A percentile compares a stretch with the other conserved stretches of the same genome.
These are phyloP conservation scores for Silurus lanzhouensis DNA, from an alignment of 2,797 vertebrate genomes.

Conservation along the genomic window DNA sequence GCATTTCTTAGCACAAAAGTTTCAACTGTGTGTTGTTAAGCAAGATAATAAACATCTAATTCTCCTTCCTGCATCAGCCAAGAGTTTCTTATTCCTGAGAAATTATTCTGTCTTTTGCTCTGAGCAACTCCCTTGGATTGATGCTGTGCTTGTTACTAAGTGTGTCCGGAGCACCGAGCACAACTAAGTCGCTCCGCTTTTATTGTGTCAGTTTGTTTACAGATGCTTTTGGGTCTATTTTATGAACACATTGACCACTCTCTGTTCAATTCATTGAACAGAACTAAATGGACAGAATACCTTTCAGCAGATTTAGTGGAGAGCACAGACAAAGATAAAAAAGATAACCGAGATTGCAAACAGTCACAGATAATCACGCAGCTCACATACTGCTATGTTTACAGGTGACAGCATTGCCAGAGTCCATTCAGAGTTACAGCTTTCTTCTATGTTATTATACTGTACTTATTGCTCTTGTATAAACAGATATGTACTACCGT, in stretches of 20 bases:
- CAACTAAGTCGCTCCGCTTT: conserved; percentile 9
- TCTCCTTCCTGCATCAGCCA: background rate
- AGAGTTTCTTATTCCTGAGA: background rate
- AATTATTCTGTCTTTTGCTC: background rate
- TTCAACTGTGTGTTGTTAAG: background rate
- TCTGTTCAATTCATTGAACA: background rate
- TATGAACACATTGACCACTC: conserved; percentile 11
- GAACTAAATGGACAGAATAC: background rate
- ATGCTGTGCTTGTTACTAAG: background rate
- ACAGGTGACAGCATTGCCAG: background rate
- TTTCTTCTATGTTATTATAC: background rate
- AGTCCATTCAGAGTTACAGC: background rate
- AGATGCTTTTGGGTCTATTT: conserved; percentile 8
- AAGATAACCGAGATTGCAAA: background rate
- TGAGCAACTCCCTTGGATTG: background rate
- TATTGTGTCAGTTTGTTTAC: conserved; percentile 34
- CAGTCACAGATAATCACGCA: background rate
- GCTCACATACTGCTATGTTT: background rate
- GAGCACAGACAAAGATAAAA: background rate
- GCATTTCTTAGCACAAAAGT: conserved; percentile 12
- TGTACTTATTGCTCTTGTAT: background rate
- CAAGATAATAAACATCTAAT: background rate
- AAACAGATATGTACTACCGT: background rate
- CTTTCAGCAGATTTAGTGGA: background rate
- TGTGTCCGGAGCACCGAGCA: background rate